Evolutionary conservation across 1,140 invertebrate species (phyloP), one percentile per base, ranked within the genome.

Genomic region (Tenebrio molitor): DNA sequence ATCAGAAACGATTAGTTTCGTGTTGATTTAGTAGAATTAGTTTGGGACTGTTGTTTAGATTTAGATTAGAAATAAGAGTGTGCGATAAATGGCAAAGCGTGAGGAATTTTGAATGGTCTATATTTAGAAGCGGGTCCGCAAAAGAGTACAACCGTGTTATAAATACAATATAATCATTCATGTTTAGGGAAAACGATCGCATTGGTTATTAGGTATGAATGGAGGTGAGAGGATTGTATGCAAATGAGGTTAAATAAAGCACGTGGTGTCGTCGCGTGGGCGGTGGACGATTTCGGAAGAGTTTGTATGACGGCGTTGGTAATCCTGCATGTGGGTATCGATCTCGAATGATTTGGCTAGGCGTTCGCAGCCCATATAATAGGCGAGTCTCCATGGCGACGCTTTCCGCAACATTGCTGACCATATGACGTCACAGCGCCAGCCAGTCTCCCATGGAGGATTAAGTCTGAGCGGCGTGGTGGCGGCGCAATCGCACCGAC

Each of bases 381-480:
- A 39, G 69, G 63, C 63, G 16, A 23, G 79, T 81, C 25, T 65
- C 73, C 74, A 81, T 80, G 72, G 76, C 64, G 50, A 81, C 75
- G 80, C 62, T 79, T 79, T 81, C 77, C 78, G 80, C 79, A 81
- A 80, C 80, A 76, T 78, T 76, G 75, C 75, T 76, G 72, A 74
- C 72, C 66, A 15, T 73, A 69, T 81, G 79, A 81, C 78, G 78
- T 81, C 78, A 78, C 72, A 68, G 68, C 75, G 73, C 74, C 74
- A 58, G 42, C 66, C 64, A 69, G 76, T 76, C 73, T 76, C 21
- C 50, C 23, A 68, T 67, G 73, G 75, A 71, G 58, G 73, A 73
- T 74, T 74, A 74, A 73, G 74, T 74, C 44, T 17, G 46, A 70
- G 63, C 66, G 23, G n/a, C 44, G 12, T 19, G 25, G 15, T 42